phyloP scores from a whole-genome alignment of 2,888 invertebrate species.

The Orthosia incerta region DNA sequence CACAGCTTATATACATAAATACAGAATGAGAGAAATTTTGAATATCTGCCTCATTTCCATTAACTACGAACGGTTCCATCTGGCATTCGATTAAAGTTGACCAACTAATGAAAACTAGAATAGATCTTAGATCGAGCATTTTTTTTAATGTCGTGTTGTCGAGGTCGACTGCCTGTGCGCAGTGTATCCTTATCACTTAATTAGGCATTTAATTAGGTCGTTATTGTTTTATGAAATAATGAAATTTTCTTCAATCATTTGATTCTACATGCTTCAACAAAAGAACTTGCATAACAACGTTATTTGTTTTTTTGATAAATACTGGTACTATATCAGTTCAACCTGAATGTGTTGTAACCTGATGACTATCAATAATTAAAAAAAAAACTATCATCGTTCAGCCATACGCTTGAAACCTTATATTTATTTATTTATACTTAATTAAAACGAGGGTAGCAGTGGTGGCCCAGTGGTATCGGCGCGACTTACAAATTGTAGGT shows the following conservation, averaged over 20 bases:
- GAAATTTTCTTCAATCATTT: background rate
- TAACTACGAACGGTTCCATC: constrained; percentile 20
- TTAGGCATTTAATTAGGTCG: constrained; percentile 10
- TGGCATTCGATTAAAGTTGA: background rate
- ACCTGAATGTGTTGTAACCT: background rate
- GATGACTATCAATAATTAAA: too few relatives aligned
- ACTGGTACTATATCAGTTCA: background rate
- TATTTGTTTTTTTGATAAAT: background rate
- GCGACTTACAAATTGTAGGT: too few relatives aligned
- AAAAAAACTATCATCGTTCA: too few relatives aligned
- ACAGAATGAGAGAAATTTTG: constrained; percentile 20
- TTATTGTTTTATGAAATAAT: constrained; percentile 35
- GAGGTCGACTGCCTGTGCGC: background rate
- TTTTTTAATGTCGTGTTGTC: background rate
- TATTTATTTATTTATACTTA: too few relatives aligned
- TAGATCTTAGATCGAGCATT: constrained; percentile 3
- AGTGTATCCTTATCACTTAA: constrained; percentile 38
- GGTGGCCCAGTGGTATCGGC: too few relatives aligned
- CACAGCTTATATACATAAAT: background rate
- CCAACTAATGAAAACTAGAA: constrained; percentile 17
- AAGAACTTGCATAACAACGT: background rate
- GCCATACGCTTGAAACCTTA: too few relatives aligned
- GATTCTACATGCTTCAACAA: background rate
- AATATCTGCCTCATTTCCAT: background rate
- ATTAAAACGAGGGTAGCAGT: too few relatives aligned